Base-by-base conservation (phyloP, 92 coral and sea anemone species). In the Hydrozoanthus gracilis region DNA sequence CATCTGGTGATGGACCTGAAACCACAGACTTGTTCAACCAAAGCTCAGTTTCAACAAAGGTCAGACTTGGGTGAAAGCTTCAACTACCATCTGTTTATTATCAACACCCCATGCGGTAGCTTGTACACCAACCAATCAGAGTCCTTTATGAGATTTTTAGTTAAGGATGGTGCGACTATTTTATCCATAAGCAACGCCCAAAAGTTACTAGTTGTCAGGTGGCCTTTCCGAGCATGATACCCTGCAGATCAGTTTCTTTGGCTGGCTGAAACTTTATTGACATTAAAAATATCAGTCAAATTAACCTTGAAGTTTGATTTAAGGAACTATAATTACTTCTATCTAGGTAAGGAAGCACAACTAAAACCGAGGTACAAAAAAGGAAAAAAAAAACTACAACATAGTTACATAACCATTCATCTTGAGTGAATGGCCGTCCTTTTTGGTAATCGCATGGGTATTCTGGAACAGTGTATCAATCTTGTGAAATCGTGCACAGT, bases 131-230 rank as follows among this genome's bases (percentile, higher is more conserved):
- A 48, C 18, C 9, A 85, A 50, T 85, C 88, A 62, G 73, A 85
- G 15, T 85, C 88, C 49, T 82, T 82, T 44, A 85, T 78, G 49
- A 85, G 88, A 7, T 70, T 65, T 60, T 85, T 85, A 58, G 60
- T 85, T n/a, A 85, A 50, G 67, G 88, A 85, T 16, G 88, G 82
- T 50, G 88, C 74, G 66, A 74, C 88, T 18, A 82, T 66, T 79
- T 85, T 85, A 47, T 82, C 88, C 65, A 52, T 85, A 70, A 73
- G 74, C 58, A 85, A 71, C 12, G 73, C 45, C 54, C 82, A 82
- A 85, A 85, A 85, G 68, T 74, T 85, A 20, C 82, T 73, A 18
- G 88, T 82, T 71, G 88, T 84, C 67, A 84, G 82, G 65, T 72
- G 66, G 46, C 88, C 80, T 76, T 51, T 72, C 88, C 88, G 73